Evolutionary conservation across 2,797 vertebrate species (phyloP), one percentile per base, ranked within the genome.

Genomic region (Chiroxiphia lanceolata): DNA sequence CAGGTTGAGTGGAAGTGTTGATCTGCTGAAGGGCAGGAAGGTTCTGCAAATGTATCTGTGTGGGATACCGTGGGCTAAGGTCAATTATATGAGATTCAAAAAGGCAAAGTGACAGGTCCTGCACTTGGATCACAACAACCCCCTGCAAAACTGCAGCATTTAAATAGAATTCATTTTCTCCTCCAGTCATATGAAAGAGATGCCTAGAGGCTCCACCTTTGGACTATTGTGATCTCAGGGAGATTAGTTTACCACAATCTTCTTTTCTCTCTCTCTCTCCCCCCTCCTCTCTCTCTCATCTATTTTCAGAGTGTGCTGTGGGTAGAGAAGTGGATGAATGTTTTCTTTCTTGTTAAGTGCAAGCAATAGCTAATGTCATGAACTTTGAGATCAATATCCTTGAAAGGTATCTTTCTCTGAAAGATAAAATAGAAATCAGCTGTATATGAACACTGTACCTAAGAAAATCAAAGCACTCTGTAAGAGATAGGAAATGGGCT

Each of bases 31-130:
- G 31, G 16, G 14, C 16, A 56, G 42, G 21, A 51, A 71, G 26
- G 31, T 10, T 48, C 34, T 56, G 21, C 34, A 36, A 42, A 25
- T 19, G 7, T 16, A 50, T 71, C 19, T n/a, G 27, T 33, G 31
- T 8, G 6, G 59, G 10, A 27, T 48, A 21, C 1, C 0, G 18
- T 56, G 50, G 5, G 1, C 27, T 56, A 45, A 36, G 13, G 22
- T 79, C 51, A 72, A 0, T 14, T 44, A 10, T 11, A 16, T 36
- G 51, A 36, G 7, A 10, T 71, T 48, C 42, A 64, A 57, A 19
- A 27, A 64, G 26, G 7, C 15, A 23, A 48, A 71, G 15, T 11
- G 19, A 7, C 42, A 64, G 5, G 15, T 56, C 26, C 21, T 48
- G 8, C 14, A 22, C 34, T 22, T 56, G 42, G 5, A 22, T 33